Percentiles rank a stretch among this genome's conserved stretches.
phyloP scores from a whole-genome alignment of 2,888 invertebrate species.

The Anorthoa munda region DNA sequence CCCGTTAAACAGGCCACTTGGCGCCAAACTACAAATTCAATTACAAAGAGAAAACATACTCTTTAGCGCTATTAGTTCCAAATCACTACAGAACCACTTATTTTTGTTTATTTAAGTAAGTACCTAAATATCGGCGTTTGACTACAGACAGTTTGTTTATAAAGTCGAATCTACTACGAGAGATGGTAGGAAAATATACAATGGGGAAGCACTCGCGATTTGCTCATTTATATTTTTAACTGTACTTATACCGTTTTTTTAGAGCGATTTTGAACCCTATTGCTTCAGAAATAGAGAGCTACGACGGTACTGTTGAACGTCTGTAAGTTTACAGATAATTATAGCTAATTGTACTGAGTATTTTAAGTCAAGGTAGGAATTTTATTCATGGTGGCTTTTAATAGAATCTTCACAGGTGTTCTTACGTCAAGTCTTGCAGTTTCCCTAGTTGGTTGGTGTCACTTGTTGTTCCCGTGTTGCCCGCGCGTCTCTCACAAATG shows the following conservation, averaged over 20 bases:
- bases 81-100: slow-evolving; percentile 57
- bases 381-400: not conserved
- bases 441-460: too few species aligned
- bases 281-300: accelerated
- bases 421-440: not conserved
- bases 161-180: slow-evolving; percentile 59
- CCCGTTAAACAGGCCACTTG: slow-evolving; percentile 17
- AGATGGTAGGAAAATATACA: slow-evolving; percentile 62
- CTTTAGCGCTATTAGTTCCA: slow-evolving; percentile 43
- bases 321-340: slow-evolving; percentile 2
- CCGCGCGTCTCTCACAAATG: too few species aligned
- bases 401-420: not conserved
- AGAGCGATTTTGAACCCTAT: slow-evolving; percentile 18
- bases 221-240: slow-evolving; percentile 49
- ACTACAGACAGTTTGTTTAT: slow-evolving; percentile 58
- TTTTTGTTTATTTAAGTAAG: slow-evolving; percentile 56
- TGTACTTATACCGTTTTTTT: not conserved
- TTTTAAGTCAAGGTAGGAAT: slow-evolving; percentile 30
- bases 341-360: slow-evolving; percentile 5
- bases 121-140: slow-evolving; percentile 50
- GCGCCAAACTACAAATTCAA: slow-evolving; percentile 42
- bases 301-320: not conserved
- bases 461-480: too few species aligned
- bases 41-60: slow-evolving; percentile 42
- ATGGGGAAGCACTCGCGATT: slow-evolving; percentile 47